phyloP scores from a whole-genome alignment of 2,113 vertebrate species.

The Solea solea region DNA sequence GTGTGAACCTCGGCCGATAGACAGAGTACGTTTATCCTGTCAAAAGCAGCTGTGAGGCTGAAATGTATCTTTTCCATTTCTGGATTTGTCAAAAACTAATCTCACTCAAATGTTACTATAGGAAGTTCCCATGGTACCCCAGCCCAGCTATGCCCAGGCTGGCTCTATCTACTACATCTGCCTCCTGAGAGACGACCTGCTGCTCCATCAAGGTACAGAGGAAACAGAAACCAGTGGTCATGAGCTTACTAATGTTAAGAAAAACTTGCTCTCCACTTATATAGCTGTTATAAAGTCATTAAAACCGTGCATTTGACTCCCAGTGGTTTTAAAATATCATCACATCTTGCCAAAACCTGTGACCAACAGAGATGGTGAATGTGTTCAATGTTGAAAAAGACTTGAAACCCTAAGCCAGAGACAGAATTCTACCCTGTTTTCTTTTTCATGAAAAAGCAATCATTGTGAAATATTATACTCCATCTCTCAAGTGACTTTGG shows the following conservation, averaged over 20 bases:
- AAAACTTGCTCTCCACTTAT: background rate
- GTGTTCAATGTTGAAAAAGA: constrained; percentile 1
- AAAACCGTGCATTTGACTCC: background rate
- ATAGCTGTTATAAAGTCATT: background rate
- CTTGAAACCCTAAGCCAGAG: too few species aligned
- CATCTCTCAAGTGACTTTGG: background rate
- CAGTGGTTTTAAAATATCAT: background rate
- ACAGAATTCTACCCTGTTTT: too few species aligned
- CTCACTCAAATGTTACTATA: constrained; percentile 57
- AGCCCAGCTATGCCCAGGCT: constrained; percentile 93
- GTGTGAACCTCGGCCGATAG: constrained; percentile 92
- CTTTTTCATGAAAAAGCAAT: too few species aligned
- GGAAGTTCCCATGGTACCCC: constrained; percentile 99
- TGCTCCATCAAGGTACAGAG: constrained; percentile 92
- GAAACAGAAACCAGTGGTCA: background rate
- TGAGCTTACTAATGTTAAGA: background rate
- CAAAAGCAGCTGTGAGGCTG: background rate
- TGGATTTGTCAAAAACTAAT: background rate
- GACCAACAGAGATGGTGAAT: background rate
- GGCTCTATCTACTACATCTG: constrained; percentile 98
- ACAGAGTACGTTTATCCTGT: constrained; percentile 81
- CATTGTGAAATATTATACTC: background rate
- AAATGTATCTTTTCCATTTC: background rate
- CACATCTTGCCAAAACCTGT: too few species aligned
- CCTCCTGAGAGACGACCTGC: constrained; percentile 91